Conservation (phyloP, 2,888 invertebrate genomes). For the Orthonychiurus folsomi region DNA sequence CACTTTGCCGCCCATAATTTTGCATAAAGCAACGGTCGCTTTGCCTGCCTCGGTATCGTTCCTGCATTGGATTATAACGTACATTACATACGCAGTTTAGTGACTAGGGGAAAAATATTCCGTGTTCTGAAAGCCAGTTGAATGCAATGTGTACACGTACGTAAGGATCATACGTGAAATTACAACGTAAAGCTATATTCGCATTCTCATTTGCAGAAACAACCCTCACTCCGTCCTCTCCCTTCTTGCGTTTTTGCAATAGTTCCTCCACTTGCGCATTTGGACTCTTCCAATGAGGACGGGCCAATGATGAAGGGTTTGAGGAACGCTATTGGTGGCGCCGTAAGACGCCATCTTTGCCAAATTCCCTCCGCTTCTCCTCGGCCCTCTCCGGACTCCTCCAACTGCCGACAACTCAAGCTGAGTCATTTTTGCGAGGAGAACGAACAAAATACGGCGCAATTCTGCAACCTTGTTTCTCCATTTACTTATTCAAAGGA, state of each 20-base stretch:
- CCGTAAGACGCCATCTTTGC: conserved; percentile 39
- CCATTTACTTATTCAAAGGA: too few relatives aligned
- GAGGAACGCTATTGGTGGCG: conserved; percentile 37
- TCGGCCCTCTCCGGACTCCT: conserved; percentile 13
- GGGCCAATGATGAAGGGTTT: conserved; percentile 35
- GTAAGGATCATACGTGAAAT: too few relatives aligned
- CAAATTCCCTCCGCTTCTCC: conserved; percentile 27
- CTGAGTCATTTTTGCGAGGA: too few relatives aligned
- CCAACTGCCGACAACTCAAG: too few relatives aligned
- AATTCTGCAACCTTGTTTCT: too few relatives aligned
- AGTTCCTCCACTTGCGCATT: neutral
- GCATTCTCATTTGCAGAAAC: conserved; percentile 3
- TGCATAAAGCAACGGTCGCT: too few relatives aligned
- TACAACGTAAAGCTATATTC: neutral
- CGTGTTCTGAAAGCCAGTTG: neutral
- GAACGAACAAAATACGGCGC: too few relatives aligned
- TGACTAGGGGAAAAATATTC: neutral
- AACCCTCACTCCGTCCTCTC: neutral
- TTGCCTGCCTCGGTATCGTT: too few relatives aligned
- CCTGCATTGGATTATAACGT: too few relatives aligned
- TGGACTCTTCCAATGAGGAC: conserved; percentile 38
- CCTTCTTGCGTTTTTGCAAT: neutral
- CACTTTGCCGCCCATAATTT: neutral
- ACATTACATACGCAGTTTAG: conserved; percentile 1
- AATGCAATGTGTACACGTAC: neutral